Conservation (phyloP, 2,797 vertebrate genomes). For the Sebastes cheni region DNA sequence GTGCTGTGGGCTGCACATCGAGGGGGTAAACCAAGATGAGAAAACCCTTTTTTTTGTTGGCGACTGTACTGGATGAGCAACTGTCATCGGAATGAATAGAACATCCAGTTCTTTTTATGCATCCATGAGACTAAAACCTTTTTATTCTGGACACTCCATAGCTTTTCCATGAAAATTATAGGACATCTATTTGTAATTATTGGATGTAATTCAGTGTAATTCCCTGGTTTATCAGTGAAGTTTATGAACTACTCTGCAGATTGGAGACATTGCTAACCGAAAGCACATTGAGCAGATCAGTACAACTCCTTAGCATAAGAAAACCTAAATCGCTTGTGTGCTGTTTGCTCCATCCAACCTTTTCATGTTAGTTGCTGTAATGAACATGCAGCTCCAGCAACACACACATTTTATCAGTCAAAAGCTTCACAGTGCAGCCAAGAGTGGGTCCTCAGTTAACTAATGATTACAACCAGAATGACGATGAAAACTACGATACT, state of each 20-base stretch:
- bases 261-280: too few species aligned
- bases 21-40: neutral
- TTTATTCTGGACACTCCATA: neutral
- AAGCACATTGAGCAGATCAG: too few species aligned
- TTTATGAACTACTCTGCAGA: neutral
- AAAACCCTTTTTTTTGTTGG: neutral
- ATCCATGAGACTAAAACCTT: neutral
- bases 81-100: neutral
- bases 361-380: neutral
- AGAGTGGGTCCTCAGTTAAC: neutral
- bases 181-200: neutral
- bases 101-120: neutral
- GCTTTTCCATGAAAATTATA: neutral
- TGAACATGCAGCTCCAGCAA: neutral
- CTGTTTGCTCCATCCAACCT: too few species aligned
- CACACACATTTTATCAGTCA: neutral
- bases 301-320: too few species aligned
- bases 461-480: neutral
- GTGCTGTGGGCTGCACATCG: neutral
- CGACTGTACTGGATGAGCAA: neutral
- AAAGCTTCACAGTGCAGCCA: neutral
- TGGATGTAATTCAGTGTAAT: too few species aligned
- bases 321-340: accelerated
- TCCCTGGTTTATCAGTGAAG: neutral
- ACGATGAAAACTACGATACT: neutral